phyloP scores from a whole-genome alignment of 2,113 vertebrate species.

The Oreochromis spilurus region DNA sequence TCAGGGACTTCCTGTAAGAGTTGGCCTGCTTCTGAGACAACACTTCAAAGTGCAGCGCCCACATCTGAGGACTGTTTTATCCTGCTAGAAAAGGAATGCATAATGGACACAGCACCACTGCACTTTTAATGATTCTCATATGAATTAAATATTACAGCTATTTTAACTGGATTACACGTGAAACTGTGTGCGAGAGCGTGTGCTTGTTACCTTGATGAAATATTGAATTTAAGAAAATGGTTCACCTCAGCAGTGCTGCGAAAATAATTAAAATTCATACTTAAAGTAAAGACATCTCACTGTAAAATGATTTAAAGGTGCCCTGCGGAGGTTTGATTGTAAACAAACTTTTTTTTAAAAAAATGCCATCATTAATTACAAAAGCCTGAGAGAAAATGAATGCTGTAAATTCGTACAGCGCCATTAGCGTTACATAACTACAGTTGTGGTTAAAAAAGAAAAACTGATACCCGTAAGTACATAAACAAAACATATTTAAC shows the following conservation, averaged over 20 bases:
- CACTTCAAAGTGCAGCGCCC: slow-evolving; percentile 78
- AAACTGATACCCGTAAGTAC: background rate
- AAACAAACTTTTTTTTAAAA: background rate
- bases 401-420: background rate
- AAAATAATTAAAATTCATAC: slow-evolving; percentile 21
- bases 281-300: background rate
- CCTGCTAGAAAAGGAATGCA: slow-evolving; percentile 81
- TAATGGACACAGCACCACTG: slow-evolving; percentile 72
- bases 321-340: background rate
- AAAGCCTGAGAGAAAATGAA: background rate
- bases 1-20: slow-evolving; percentile 79
- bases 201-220: slow-evolving; percentile 62
- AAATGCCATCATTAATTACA: background rate
- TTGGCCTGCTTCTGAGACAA: slow-evolving; percentile 76
- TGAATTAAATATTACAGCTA: slow-evolving; percentile 78
- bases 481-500: background rate
- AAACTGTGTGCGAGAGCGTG: slow-evolving; percentile 19
- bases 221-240: slow-evolving; percentile 51
- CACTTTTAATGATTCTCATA: slow-evolving; percentile 80
- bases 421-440: background rate
- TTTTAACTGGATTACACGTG: slow-evolving; percentile 71
- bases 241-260: background rate
- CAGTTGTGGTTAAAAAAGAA: background rate
- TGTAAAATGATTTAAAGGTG: background rate
- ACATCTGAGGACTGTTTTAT: slow-evolving; percentile 84